phyloP scores from a whole-genome alignment of 2,888 invertebrate species.

The Nomada hirtipes region DNA sequence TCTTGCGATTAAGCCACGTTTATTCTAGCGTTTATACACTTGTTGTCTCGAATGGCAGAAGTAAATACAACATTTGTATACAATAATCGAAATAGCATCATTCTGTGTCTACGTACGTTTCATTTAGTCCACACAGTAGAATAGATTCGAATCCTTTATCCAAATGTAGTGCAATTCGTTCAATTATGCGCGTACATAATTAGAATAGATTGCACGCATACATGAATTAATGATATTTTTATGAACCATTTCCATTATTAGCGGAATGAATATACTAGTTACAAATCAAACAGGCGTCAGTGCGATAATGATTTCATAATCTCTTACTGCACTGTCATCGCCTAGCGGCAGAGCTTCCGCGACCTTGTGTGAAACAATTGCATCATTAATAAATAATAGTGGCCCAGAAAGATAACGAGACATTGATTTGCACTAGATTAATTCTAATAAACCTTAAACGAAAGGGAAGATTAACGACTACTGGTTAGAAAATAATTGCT shows the following conservation, averaged over 20 bases:
- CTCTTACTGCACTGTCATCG: background rate
- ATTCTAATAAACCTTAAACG: too few species aligned
- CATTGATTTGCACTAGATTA: too few species aligned
- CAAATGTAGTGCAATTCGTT: background rate
- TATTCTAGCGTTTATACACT: constrained; percentile 38
- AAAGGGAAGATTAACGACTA: too few species aligned
- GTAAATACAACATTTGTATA: constrained; percentile 30
- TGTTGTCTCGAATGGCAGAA: constrained; percentile 40
- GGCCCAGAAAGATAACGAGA: too few species aligned
- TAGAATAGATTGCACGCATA: background rate
- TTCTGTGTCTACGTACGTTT: constrained; percentile 18
- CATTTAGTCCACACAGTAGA: background rate
- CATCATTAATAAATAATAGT: background rate
- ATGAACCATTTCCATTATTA: constrained; percentile 2
- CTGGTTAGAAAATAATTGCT: too few species aligned
- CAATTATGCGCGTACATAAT: background rate
- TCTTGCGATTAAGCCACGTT: constrained; percentile 24
- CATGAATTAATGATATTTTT: constrained; percentile 14
- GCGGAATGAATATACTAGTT: background rate
- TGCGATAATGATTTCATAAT: constrained; percentile 10
- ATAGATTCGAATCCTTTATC: background rate
- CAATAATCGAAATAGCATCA: constrained; percentile 35
- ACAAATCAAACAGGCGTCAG: background rate
- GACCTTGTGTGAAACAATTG: background rate
- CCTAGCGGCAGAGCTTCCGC: background rate